Evolutionary conservation across 2,113 vertebrate genomes (phyloP).

Genomic region (Macroglossus sobrinus): DNA sequence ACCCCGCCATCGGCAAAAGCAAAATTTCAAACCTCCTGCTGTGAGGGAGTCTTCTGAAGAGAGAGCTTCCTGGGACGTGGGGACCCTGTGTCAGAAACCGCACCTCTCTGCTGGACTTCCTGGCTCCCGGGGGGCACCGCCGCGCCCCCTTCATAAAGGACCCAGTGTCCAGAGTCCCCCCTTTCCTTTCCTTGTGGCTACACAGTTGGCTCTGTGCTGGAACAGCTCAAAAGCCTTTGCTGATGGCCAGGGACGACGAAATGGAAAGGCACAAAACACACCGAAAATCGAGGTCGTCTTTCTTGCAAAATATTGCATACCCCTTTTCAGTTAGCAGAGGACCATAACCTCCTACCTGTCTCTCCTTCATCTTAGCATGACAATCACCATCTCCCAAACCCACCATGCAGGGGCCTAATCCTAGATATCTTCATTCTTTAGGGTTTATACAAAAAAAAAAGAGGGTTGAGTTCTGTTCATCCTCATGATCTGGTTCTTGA

Average conservation of each 20-base stretch:
- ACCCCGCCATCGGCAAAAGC: background rate
- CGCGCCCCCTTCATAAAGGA: background rate
- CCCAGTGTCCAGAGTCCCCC: background rate
- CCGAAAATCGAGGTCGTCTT: background rate
- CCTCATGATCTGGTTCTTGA: background rate
- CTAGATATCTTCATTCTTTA: background rate
- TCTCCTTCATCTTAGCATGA: background rate
- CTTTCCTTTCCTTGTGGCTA: background rate
- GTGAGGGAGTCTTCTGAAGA: background rate
- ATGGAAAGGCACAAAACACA: background rate
- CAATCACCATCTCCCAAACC: background rate
- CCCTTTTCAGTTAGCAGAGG: background rate
- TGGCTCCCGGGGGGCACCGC: background rate
- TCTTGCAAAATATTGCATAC: background rate
- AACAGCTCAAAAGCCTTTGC: background rate
- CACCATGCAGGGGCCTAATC: background rate
- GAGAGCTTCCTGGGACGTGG: background rate
- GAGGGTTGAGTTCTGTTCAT: background rate
- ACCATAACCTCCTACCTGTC: background rate
- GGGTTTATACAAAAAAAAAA: background rate
- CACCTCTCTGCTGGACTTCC: background rate
- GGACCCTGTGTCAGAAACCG: background rate
- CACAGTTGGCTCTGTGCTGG: background rate
- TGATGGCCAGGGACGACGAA: background rate
- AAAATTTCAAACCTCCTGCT: background rate